These are phyloP conservation scores for Neogale vison DNA, from an alignment of 2,113 vertebrate genomes.

Conservation along the genomic window DNA sequence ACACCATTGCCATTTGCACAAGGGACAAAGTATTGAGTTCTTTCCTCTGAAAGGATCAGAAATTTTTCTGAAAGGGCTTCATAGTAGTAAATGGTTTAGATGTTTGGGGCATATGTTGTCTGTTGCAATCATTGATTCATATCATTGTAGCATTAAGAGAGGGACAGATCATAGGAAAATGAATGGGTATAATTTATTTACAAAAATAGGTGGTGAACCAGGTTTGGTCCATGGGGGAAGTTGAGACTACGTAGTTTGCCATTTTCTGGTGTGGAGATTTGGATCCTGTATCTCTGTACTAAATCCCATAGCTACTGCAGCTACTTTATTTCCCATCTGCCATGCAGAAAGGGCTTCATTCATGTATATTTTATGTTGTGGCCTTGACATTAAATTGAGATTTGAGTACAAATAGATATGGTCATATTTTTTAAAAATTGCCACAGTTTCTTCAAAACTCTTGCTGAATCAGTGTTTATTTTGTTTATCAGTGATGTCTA, in stretches of 20 bases:
- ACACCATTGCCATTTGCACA: background rate
- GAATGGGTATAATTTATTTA: background rate
- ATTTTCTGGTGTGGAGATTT: background rate
- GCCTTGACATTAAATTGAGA: background rate
- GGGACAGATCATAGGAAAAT: background rate
- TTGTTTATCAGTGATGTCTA: background rate
- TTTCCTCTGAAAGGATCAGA: background rate
- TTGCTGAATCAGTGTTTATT: background rate
- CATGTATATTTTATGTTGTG: background rate
- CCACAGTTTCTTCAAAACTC: background rate
- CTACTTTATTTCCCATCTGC: background rate
- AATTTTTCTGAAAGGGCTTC: background rate
- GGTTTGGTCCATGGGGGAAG: background rate
- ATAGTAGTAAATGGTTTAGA: background rate
- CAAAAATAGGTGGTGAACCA: background rate
- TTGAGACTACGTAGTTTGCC: background rate
- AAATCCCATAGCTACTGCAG: background rate
- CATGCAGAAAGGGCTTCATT: background rate
- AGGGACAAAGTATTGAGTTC: background rate
- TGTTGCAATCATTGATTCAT: background rate
- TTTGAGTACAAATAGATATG: background rate
- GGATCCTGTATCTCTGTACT: background rate
- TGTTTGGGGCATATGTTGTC: background rate
- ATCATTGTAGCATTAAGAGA: background rate
- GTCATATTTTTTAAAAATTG: background rate